A percentile compares a stretch with the other conserved stretches of the same genome.
phyloP scores from a whole-genome alignment of 2,113 vertebrate species.

The Holacanthus passer region DNA sequence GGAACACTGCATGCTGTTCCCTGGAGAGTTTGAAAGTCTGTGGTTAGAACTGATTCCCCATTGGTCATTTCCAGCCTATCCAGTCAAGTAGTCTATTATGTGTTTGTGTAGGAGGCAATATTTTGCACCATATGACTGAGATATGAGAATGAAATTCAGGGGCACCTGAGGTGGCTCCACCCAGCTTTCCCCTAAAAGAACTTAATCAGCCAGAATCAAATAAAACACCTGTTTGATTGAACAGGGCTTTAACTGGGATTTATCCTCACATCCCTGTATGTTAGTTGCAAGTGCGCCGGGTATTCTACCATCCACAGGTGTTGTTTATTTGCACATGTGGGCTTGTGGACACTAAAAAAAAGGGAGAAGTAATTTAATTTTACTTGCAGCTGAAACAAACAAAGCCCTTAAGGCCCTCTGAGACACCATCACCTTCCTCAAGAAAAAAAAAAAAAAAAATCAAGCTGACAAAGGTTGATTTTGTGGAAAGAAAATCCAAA shows the following conservation, averaged over 20 bases:
- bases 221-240: neutral
- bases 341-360: neutral
- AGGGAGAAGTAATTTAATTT: neutral
- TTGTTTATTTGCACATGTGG: neutral
- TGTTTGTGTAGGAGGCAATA: neutral
- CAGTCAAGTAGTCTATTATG: neutral
- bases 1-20: neutral
- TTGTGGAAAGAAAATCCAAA: conserved; percentile 9
- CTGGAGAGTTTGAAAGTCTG: too few species aligned
- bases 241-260: conserved; percentile 16
- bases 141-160: neutral
- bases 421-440: neutral
- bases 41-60: too few species aligned
- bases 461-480: neutral
- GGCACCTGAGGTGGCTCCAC: neutral
- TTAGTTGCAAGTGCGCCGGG: neutral
- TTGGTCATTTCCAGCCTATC: neutral
- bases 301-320: neutral
- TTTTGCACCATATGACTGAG: neutral
- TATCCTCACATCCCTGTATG: neutral
- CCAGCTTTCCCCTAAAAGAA: neutral
- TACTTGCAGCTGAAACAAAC: neutral
- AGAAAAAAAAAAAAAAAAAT: conserved; percentile 9
- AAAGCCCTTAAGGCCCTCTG: neutral
- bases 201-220: neutral